Evolutionary conservation across 2,888 invertebrate species (phyloP), one percentile per base, ranked within the genome.

Genomic region (Heliconius erato): DNA sequence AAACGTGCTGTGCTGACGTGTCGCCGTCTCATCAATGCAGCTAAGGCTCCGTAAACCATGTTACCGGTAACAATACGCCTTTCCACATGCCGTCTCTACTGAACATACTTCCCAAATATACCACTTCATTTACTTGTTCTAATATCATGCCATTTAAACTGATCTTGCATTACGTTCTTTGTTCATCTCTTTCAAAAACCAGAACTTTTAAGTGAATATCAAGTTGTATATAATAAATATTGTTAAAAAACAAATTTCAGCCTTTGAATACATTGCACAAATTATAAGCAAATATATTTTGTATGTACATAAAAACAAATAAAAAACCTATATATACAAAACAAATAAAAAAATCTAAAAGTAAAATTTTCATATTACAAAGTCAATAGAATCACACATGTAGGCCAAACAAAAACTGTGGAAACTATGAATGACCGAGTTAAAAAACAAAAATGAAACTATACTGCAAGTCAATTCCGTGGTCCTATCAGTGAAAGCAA

Each of bases 331-430:
- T 0, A 7, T 35, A 35, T 1, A 40, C 6, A 67, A 68, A 68
- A 32, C 16, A 35, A 68, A 68, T n/a, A 71, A 71, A 40, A 12
- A 35, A 19, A 32, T 32, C 3, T 14, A 32, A 16, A 68, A 6
- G 26, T 67, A 19, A 40, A 71, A 40, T 40, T 40, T 1, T 72
- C 44, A 72, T 76, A 76, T 76, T 59, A 59, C 59, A 76, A 74
- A 32, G 32, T 74, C 74, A 74, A 74, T 54, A 44, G 40, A 71
- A 71, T 71, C 71, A n/a, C 71, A n/a, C n/a, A 35, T 71, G 40
- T 63, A 63, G 40, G 71, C 23, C n/a, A n/a, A 71, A 71, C 23
- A 44, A 71, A 71, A 71, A 71, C 40, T 71, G 23, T 69, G 40
- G 14, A 44, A 71, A 44, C 71, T 14, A 71, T 71, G 40, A 71